Percentiles rank a stretch among this genome's conserved stretches.
Evolutionary conservation across 2,888 invertebrate genomes (phyloP).

Genomic region (Sinhomidia bicolor): DNA sequence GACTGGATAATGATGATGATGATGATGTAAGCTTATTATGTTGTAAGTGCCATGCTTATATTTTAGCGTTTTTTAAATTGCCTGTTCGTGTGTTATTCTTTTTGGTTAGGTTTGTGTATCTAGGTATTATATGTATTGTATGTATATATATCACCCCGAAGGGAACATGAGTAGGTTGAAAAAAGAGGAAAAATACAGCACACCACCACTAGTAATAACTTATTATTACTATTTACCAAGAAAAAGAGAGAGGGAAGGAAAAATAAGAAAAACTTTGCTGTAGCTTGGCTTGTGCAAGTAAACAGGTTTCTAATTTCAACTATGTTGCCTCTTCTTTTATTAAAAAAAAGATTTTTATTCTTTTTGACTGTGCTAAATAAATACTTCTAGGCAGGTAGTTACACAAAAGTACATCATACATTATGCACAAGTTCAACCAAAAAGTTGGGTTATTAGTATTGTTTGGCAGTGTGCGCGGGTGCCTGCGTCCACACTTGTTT

Average conservation of each 20-base stretch:
- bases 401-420: no score
- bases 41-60: neutral
- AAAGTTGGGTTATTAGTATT: no score
- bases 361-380: neutral
- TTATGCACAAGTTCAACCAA: no score
- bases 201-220: neutral
- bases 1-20: neutral
- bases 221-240: conserved; percentile 36
- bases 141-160: neutral
- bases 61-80: neutral
- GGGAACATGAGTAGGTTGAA: conserved; percentile 19
- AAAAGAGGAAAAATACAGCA: neutral
- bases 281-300: neutral
- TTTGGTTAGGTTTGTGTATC: neutral
- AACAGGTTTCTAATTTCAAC: conserved; percentile 46
- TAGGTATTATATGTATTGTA: neutral
- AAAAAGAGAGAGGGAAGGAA: neutral
- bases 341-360: neutral
- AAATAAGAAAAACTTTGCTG: neutral
- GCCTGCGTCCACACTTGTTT: neutral
- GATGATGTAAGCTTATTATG: neutral
- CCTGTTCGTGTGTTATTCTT: neutral
- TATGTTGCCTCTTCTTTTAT: neutral
- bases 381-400: neutral
- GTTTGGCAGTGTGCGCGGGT: neutral